These are phyloP conservation scores for Nemopilema nomurai DNA, from an alignment of 30 jellyfish, hydroid and myxozoan species.

Conservation along the genomic window DNA sequence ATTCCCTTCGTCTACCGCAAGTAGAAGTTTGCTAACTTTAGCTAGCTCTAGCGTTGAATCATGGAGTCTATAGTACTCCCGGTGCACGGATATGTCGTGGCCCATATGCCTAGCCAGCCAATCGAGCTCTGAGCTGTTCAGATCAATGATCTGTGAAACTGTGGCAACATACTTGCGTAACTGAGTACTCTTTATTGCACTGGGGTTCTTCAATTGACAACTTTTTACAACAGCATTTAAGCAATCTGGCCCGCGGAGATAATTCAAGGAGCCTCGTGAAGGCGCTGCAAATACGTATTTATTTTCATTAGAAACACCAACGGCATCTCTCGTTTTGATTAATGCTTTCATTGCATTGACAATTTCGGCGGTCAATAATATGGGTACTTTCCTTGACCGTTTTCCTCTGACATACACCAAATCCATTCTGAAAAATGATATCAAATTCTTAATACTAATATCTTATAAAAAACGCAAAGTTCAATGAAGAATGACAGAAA, in stretches of 20 bases:
- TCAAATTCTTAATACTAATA: not conserved
- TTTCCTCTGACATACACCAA: slow-evolving; percentile 46
- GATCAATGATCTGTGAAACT: slow-evolving; percentile 62
- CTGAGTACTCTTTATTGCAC: slow-evolving; percentile 35
- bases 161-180: slow-evolving; percentile 61
- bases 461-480: not conserved
- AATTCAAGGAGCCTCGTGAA: slow-evolving; percentile 32
- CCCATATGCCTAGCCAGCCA: slow-evolving; percentile 74
- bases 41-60: slow-evolving; percentile 66
- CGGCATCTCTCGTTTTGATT: slow-evolving; percentile 8
- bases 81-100: slow-evolving; percentile 67
- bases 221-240: slow-evolving; percentile 18
- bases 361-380: slow-evolving; percentile 17
- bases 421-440: slow-evolving; percentile 27
- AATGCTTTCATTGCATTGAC: slow-evolving; percentile 16
- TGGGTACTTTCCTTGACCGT: slow-evolving; percentile 20
- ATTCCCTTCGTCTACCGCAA: slow-evolving; percentile 72
- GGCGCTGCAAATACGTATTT: slow-evolving; percentile 64
- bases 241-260: slow-evolving; percentile 65
- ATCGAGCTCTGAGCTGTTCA: slow-evolving; percentile 40
- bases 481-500: not conserved
- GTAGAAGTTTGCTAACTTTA: slow-evolving; percentile 55
- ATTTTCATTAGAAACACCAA: slow-evolving; percentile 44
- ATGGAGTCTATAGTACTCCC: slow-evolving; percentile 63
- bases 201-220: slow-evolving; percentile 33